Evolutionary conservation across 2,888 invertebrate genomes (phyloP), one percentile per base, ranked within the genome.

Genomic region (Ormyrus nitidulus): DNA sequence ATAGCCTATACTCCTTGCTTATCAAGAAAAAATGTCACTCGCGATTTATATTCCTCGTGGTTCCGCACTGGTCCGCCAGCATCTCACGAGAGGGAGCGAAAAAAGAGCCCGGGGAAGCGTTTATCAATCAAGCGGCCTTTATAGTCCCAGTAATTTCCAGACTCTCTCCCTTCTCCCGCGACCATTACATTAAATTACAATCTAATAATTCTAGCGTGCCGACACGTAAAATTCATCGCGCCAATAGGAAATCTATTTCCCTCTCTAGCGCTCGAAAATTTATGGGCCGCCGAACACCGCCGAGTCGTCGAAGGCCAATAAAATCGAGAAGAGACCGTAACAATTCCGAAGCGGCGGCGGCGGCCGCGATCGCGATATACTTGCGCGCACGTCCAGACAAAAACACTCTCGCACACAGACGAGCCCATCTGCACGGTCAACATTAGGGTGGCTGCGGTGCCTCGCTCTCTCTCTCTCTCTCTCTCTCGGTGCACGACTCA

Each of bases 131-230:
- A 51, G n/a, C 54, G 49, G 62, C 19, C 56, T 80, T 80, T 80
- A 80, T 76, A 76, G 80, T 76, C 66, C 58, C 9, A 46, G 59
- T 62, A 69, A 74, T 69, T 79, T 74, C 48, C 56, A 56, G 56
- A 34, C 65, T 59, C 73, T 70, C 44, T 44, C 6, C 46, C 11
- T 51, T 49, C 59, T 70, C 69, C 53, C n/a, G 0, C 9, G 64
- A 66, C 77, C 71, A 74, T 81, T 80, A 64, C 80, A 59, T 73
- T 81, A 81, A 81, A 81, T 81, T 77, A 77, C 81, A 77, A 81
- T 81, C 77, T 74, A 81, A 81, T 81, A 81, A 81, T 77, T 81
- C 70, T 65, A 77, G 65, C 74, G 59, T 74, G 81, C 74, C 80
- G 76, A 64, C 76, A 19, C 68, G 77, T 73, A 70, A 81, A 81